phyloP scores from a whole-genome alignment of 2,888 invertebrate species.

The Agrotis clavis region DNA sequence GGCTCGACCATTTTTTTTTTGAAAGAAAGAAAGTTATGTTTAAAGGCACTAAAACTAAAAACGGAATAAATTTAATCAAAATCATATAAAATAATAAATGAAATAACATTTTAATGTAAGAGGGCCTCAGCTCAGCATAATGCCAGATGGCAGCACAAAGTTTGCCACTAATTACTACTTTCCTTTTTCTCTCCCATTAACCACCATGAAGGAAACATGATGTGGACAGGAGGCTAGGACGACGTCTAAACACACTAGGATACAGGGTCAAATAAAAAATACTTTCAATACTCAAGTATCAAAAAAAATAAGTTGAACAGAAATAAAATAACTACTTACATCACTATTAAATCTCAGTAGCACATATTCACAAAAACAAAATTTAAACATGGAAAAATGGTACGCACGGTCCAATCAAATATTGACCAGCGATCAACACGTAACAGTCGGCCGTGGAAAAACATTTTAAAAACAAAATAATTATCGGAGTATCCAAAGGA shows the following conservation, averaged over 20 bases:
- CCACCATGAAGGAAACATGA: background rate
- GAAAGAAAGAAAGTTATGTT: no score
- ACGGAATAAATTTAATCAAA: no score
- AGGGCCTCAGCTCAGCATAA: no score
- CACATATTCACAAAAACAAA: constrained; percentile 69
- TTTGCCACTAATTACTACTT: background rate
- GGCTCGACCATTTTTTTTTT: no score
- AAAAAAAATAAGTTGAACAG: background rate
- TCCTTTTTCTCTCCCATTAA: background rate
- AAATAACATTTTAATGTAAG: no score
- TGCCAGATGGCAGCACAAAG: no score
- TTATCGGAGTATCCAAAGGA: constrained; percentile 77
- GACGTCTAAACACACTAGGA: no score
- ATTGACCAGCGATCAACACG: constrained; percentile 88
- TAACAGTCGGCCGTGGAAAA: constrained; percentile 85
- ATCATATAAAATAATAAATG: no score
- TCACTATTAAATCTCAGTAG: constrained; percentile 26
- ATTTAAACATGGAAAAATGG: constrained; percentile 78
- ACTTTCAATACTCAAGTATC: background rate
- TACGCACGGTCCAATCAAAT: constrained; percentile 78
- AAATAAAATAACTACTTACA: background rate
- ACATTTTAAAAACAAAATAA: constrained; percentile 87
- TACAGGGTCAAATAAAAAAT: background rate
- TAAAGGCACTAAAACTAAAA: no score
- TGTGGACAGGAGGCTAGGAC: no score